A percentile compares a stretch with the other conserved stretches of the same genome.
phyloP scores from a whole-genome alignment of 2,797 vertebrate genomes.

The Erethizon dorsatum region DNA sequence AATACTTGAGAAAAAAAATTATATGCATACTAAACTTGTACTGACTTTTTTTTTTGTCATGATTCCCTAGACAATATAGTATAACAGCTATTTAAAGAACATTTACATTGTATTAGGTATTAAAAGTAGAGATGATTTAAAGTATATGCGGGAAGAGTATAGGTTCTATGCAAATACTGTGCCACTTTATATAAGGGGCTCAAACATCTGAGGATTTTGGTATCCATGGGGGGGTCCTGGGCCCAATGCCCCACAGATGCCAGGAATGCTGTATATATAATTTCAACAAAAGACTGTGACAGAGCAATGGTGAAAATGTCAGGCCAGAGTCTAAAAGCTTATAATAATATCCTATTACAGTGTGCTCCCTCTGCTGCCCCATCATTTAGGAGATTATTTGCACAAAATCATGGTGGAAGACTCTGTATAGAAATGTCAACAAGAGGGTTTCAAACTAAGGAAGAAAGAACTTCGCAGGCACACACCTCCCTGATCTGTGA shows the following conservation, averaged over 20 bases:
- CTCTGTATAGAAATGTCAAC: background rate
- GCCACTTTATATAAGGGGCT: background rate
- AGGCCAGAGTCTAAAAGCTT: conserved; percentile 31
- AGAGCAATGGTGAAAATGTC: background rate
- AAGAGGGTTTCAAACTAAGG: conserved; percentile 20
- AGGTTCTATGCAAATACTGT: background rate
- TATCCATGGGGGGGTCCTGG: background rate
- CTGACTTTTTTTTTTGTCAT: background rate
- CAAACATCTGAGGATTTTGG: background rate
- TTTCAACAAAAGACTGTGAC: conserved; percentile 52
- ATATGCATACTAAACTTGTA: background rate
- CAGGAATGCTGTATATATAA: background rate
- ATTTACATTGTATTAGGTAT: background rate
- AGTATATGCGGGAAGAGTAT: background rate
- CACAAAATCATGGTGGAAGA: conserved; percentile 34
- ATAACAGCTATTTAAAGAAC: background rate
- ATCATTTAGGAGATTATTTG: conserved; percentile 17
- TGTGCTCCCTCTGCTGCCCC: background rate
- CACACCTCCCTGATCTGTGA: background rate
- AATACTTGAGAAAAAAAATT: background rate
- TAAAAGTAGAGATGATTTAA: background rate
- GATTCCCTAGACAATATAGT: background rate
- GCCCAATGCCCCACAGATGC: background rate
- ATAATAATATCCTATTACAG: background rate
- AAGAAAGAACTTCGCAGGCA: background rate